Conservation (phyloP, 2,888 invertebrate species). For the Dromius quadrimaculatus region DNA sequence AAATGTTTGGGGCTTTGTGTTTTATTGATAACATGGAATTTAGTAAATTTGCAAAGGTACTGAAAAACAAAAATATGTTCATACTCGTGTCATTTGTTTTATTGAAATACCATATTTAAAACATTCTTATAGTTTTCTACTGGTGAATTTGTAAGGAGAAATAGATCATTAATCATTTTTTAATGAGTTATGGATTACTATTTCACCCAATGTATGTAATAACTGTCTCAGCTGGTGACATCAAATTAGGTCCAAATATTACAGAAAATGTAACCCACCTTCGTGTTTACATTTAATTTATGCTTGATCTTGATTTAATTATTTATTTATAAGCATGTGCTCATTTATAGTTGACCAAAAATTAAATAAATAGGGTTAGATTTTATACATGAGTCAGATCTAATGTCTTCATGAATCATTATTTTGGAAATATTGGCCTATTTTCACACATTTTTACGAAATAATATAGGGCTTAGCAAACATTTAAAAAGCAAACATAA, state of each 20-base stretch:
- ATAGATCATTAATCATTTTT: constrained; percentile 1
- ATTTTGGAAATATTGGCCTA: constrained; percentile 18
- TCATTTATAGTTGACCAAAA: constrained; percentile 18
- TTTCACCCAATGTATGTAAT: constrained; percentile 3
- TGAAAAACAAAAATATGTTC: constrained; percentile 12
- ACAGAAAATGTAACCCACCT: background rate
- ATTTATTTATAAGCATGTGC: constrained; percentile 13
- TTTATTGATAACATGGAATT: constrained; percentile 12
- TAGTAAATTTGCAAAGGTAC: constrained; percentile 11
- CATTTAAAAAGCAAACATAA: too few species aligned
- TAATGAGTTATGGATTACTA: constrained; percentile 18
- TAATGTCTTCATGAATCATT: constrained; percentile 2
- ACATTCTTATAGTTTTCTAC: too few species aligned
- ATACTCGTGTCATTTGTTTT: constrained; percentile 8
- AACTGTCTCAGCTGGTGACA: constrained; percentile 17
- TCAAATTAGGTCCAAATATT: background rate
- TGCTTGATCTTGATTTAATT: constrained; percentile 27
- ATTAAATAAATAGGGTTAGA: constrained; percentile 16
- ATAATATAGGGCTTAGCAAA: too few species aligned
- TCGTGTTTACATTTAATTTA: background rate
- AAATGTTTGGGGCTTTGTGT: constrained; percentile 10
- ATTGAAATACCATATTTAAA: constrained; percentile 8
- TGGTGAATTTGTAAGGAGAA: background rate
- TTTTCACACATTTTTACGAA: too few species aligned
- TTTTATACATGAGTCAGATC: constrained; percentile 19